Conservation (phyloP, 2,797 vertebrate genomes). For the Pitangus sulphuratus region DNA sequence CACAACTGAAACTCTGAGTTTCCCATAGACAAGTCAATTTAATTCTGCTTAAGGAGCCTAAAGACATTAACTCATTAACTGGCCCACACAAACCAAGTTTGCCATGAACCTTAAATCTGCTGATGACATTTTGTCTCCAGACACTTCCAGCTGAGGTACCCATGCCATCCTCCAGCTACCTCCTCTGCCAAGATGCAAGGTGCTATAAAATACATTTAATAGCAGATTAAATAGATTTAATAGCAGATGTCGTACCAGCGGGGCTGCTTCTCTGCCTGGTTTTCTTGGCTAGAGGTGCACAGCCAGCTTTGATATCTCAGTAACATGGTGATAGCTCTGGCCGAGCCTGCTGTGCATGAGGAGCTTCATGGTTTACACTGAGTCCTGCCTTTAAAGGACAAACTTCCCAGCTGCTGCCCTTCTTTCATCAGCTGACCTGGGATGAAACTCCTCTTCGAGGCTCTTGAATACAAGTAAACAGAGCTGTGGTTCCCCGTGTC, state of each 20-base stretch:
- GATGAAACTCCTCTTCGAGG: neutral
- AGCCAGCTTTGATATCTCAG: neutral
- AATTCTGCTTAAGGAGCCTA: neutral
- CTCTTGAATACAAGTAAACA: neutral
- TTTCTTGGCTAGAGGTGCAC: neutral
- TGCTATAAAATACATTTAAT: neutral
- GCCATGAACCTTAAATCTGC: neutral
- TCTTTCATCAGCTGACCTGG: neutral
- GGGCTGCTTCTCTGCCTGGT: neutral
- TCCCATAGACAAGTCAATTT: neutral
- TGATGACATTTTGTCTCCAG: neutral
- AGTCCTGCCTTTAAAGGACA: conserved; percentile 27
- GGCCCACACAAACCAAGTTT: neutral
- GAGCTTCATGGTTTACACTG: neutral
- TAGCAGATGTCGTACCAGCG: neutral
- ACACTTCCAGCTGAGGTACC: neutral
- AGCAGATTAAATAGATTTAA: neutral
- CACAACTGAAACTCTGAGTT: conserved; percentile 6
- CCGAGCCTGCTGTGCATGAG: accelerated
- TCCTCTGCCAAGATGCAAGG: neutral
- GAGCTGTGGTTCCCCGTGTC: neutral
- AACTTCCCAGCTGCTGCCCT: neutral
- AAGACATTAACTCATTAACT: neutral
- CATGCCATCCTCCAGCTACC: accelerated
- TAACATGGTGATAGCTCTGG: accelerated